These are phyloP conservation scores for Drosophila simulans DNA, from an alignment of 1,140 invertebrate species.

Conservation along the genomic window DNA sequence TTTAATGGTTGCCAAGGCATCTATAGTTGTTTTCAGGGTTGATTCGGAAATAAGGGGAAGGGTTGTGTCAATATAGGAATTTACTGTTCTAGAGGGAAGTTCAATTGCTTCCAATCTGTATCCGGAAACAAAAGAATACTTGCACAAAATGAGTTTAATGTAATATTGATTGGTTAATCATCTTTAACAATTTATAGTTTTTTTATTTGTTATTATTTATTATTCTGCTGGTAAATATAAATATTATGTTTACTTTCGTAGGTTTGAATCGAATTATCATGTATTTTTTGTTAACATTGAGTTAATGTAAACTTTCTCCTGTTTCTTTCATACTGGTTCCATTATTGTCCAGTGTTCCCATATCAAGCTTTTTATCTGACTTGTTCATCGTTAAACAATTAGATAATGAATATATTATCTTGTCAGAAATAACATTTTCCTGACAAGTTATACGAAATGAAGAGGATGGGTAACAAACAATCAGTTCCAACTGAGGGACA, in stretches of 20 bases:
- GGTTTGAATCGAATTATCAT: too few relatives aligned
- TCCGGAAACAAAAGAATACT: not conserved
- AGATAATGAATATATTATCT: not conserved
- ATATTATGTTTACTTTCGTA: too few relatives aligned
- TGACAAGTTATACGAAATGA: slow-evolving; percentile 31
- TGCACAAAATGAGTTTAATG: too few relatives aligned
- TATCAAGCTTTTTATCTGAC: not conserved
- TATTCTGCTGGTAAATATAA: too few relatives aligned
- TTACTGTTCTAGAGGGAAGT: not conserved
- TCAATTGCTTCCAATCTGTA: not conserved
- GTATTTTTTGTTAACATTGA: too few relatives aligned
- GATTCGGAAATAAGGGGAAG: slow-evolving; percentile 7
- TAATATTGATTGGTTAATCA: too few relatives aligned
- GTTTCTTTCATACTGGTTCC: too few relatives aligned
- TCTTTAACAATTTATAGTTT: too few relatives aligned
- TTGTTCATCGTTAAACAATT: not conserved
- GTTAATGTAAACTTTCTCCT: too few relatives aligned
- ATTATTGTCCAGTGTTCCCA: not conserved
- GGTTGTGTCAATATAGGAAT: slow-evolving; percentile 5
- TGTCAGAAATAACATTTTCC: not conserved
- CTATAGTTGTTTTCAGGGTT: slow-evolving; percentile 40
- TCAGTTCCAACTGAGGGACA: slow-evolving; percentile 15
- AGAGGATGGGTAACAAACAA: slow-evolving; percentile 6
- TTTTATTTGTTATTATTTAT: too few relatives aligned
- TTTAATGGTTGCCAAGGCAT: slow-evolving; percentile 49